Evolutionary conservation across 2,113 vertebrate species (phyloP), one percentile per base, ranked within the genome.

Genomic region (Fukomys damarensis): DNA sequence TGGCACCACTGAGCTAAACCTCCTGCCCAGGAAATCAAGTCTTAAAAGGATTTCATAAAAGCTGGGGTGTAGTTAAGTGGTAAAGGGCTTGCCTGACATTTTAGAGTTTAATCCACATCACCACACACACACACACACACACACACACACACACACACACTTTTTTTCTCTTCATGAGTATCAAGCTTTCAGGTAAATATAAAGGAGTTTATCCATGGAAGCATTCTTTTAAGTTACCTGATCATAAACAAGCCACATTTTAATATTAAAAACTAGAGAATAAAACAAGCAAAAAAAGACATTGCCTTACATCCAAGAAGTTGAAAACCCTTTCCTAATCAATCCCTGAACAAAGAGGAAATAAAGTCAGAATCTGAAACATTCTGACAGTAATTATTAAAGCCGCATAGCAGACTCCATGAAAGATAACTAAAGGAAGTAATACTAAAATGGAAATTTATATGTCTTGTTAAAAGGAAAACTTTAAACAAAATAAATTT

Each of bases 231-330:
- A 0, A 5, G 92, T 84, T 74, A 77, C 5, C 19, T 74, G 81
- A 81, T 22, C 54, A 89, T 68, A 97, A 95, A 91, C 82, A 93
- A 3, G 61, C 22, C 76, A 79, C 30, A 59, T 80, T 92, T 43
- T 76, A 86, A 89, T 41, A 20, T 86, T 90, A n/a, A 76, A 95
- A 93, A 41, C 17, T 83, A 86, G 17, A 35, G n/a, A 61, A 52
- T 35, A 65, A 93, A 82, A 86, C 52, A 63, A 86, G n/a, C 8
- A 65, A 77, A 22, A 58, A 81, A 24, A 43, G 20, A 61, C 30
- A 22, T 32, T 19, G 38, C 43, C 14, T 38, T 52, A 22, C 6
- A 35, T 68, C 16, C 24, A 59, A 61, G 63, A 95, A 92, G 82
- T 10, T 35, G 30, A 81, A 92, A 68, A 12, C 49, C 3, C 22